Evolutionary conservation across 2,888 invertebrate genomes (phyloP).

Genomic region (Dicranocentrus wangi): DNA sequence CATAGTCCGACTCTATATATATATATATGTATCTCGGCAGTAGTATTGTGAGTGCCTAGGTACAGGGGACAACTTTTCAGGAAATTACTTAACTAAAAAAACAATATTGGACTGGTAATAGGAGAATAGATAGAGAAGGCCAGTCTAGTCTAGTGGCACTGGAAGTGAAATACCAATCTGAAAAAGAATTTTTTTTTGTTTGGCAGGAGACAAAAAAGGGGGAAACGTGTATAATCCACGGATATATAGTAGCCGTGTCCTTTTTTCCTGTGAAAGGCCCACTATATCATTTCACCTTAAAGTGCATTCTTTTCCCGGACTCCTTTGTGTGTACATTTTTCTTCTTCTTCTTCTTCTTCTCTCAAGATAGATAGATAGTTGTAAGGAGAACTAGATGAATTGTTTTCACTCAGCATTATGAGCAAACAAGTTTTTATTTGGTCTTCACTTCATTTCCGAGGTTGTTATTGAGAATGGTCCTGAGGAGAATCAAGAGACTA

Average conservation of each 20-base stretch:
- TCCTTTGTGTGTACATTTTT: conserved; percentile 36
- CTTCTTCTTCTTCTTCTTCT: conserved; percentile 34
- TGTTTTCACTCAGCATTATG: conserved; percentile 66
- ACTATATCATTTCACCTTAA: conserved; percentile 36
- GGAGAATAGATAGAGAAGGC: conserved; percentile 14
- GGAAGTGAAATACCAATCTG: neutral
- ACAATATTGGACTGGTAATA: conserved; percentile 62
- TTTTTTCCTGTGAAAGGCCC: no score
- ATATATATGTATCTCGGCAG: no score
- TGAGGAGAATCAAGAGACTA: conserved; percentile 53
- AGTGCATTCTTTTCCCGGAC: conserved; percentile 32
- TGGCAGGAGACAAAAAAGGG: conserved; percentile 49
- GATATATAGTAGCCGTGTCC: conserved; percentile 6
- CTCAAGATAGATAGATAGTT: conserved; percentile 51
- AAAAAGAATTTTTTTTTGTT: conserved; percentile 42
- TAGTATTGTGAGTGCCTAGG: conserved; percentile 51
- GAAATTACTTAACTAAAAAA: conserved; percentile 66
- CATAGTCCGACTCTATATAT: no score
- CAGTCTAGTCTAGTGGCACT: neutral
- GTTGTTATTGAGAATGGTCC: conserved; percentile 60
- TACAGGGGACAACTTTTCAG: conserved; percentile 64
- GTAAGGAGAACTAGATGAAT: conserved; percentile 61
- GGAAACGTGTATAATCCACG: conserved; percentile 54
- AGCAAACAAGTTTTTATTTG: conserved; percentile 67
- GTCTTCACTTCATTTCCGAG: conserved; percentile 65